These are phyloP conservation scores for Cremastobaeus sp. DNA, from an alignment of 2,888 invertebrate species.

Conservation along the genomic window DNA sequence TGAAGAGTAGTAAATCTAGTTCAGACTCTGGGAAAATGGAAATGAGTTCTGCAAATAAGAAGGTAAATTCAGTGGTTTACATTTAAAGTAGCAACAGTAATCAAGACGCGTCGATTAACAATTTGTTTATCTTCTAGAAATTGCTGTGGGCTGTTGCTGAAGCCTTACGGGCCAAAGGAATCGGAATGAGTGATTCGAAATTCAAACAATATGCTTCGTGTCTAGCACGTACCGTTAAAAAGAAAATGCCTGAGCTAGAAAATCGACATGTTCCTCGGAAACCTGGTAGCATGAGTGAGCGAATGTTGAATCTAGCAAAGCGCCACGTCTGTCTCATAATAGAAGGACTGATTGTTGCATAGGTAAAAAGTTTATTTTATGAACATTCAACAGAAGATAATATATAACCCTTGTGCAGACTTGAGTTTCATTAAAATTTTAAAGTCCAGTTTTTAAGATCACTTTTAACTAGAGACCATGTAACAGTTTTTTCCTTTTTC, in stretches of 20 bases:
- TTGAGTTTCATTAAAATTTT: no score
- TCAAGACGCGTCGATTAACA: background rate
- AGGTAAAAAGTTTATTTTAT: conserved; percentile 20
- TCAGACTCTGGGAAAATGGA: conserved; percentile 75
- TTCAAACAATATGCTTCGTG: conserved; percentile 86
- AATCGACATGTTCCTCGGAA: conserved; percentile 77
- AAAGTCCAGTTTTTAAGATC: background rate
- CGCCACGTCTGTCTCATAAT: conserved; percentile 72
- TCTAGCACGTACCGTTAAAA: conserved; percentile 84
- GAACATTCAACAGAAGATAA: background rate
- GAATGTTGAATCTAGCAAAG: conserved; percentile 83
- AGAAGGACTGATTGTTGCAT: conserved; percentile 65
- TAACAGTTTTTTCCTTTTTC: no score
- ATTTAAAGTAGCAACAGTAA: background rate
- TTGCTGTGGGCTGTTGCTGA: conserved; percentile 90
- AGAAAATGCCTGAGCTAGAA: conserved; percentile 81
- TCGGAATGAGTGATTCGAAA: conserved; percentile 84
- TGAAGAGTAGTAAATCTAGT: conserved; percentile 59
- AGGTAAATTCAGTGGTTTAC: conserved; percentile 77
- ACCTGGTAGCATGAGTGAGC: conserved; percentile 85
- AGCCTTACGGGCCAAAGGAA: conserved; percentile 85
- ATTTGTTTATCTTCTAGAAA: conserved; percentile 80
- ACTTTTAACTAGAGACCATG: no score
- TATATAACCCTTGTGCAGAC: no score
- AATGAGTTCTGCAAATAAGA: conserved; percentile 82